Base-by-base conservation (phyloP, 2,888 invertebrate species). In the Papilio demoleus region DNA sequence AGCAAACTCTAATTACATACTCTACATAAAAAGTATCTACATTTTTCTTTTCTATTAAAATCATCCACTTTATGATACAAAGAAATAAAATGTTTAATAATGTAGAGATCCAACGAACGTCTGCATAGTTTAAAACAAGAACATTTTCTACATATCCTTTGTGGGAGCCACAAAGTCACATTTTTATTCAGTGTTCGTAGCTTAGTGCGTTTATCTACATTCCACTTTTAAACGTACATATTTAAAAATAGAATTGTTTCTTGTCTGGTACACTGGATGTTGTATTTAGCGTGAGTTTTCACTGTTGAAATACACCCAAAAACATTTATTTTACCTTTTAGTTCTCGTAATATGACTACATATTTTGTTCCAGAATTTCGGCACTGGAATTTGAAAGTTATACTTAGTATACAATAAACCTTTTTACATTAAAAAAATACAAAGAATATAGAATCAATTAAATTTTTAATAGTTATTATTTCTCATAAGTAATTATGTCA, bases 141-240 rank as follows among this genome's bases (percentile, higher is more conserved):
- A 19, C 42, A 42, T 67, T 67, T 56, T 53, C 67, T 56, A 40
- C 53, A 17, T 67, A 42, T 56, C 67, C 53, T 67, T 62, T 62
- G 67, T 61, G 42, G 27, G 50, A 53, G 40, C 27, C 40, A 24
- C 60, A 67, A 67, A 61, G 61, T 62, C 40, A 62, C 61, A 67
- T 67, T 61, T 60, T 67, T 67, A 67, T 67, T 62, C 67, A 62
- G 62, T 53, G n/a, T 31, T 40, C 62, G 67, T 67, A 61, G 50
- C 65, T 56, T 58, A 56, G 53, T 59, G 53, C 61, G 34, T 67
- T 62, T 67, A 61, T 67, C 60, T 67, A 53, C 47, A 50, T 61
- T 61, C 60, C 61, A 61, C 67, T 50, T 60, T 47, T 19, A 31
- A 19, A 60, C 61, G 19, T 67, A 14, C n/a, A 53, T 61, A 61